A percentile compares a stretch with the other conserved stretches of the same genome.
phyloP scores from a whole-genome alignment of 2,797 vertebrate genomes.

The Nannoperca australis region DNA sequence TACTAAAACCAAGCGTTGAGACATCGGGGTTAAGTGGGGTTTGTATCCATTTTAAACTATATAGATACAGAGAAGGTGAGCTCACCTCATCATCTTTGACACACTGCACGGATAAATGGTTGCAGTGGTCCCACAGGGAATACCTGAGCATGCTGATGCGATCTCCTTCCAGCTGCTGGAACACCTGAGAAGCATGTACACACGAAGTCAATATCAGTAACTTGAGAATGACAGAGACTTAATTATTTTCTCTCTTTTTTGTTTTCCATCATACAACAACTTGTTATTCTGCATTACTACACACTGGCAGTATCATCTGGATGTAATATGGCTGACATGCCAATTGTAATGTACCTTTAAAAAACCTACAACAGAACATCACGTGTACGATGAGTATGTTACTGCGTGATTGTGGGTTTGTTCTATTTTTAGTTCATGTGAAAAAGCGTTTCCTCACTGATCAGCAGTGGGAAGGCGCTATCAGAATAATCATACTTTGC shows the following conservation, averaged over 20 bases:
- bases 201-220: neutral
- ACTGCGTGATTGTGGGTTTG: neutral
- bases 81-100: slow-evolving; percentile 93
- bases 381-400: neutral
- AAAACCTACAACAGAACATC: neutral
- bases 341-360: no score
- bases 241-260: neutral
- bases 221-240: neutral
- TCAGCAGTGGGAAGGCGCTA: neutral
- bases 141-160: slow-evolving; percentile 90
- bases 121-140: slow-evolving; percentile 94
- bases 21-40: neutral
- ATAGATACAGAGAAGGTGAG: neutral
- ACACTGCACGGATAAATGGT: slow-evolving; percentile 92
- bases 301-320: neutral
- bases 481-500: neutral
- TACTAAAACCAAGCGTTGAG: neutral
- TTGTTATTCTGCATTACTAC: neutral
- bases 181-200: slow-evolving; percentile 82
- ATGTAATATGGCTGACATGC: neutral
- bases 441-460: slow-evolving; percentile 12
- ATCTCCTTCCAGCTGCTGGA: slow-evolving; percentile 92
- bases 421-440: slow-evolving; percentile 1
- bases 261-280: neutral
- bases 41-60: neutral